Evolutionary conservation across 2,113 vertebrate genomes (phyloP).

Genomic region (Bambusicola thoracicus): DNA sequence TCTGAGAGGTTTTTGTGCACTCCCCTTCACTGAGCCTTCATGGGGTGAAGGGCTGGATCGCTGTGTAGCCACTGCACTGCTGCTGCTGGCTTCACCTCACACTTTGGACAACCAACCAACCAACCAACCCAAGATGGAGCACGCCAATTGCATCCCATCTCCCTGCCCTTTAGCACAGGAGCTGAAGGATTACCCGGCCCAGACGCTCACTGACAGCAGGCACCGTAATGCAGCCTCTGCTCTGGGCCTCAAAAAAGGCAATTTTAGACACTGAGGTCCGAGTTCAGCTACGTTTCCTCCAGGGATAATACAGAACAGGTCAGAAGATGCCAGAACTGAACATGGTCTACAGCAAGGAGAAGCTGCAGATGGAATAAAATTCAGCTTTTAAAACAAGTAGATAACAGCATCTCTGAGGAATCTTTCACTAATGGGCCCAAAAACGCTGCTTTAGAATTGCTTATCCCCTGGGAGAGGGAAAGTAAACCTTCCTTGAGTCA

Average conservation of each 20-base stretch:
- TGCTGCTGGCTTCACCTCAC: neutral
- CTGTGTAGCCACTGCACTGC: neutral
- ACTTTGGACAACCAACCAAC: neutral
- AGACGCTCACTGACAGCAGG: neutral
- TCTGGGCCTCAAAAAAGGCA: neutral
- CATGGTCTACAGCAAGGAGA: conserved; percentile 8
- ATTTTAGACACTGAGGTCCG: neutral
- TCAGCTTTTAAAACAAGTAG: conserved; percentile 24
- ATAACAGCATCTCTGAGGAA: neutral
- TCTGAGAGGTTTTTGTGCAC: neutral
- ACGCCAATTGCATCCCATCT: neutral
- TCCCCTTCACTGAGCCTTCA: neutral
- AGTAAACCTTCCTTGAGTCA: conserved; percentile 17
- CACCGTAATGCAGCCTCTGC: accelerated
- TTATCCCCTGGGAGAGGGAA: neutral
- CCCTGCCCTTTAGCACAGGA: neutral
- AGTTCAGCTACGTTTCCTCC: neutral
- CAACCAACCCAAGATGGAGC: neutral
- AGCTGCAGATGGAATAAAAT: conserved; percentile 19
- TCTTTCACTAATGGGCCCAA: neutral
- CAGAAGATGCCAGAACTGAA: neutral
- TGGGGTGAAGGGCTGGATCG: neutral
- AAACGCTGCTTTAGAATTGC: neutral
- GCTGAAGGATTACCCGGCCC: neutral
- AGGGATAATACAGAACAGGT: conserved; percentile 25